phyloP scores from a whole-genome alignment of 2,888 invertebrate species.

The Lomographa bimaculata region DNA sequence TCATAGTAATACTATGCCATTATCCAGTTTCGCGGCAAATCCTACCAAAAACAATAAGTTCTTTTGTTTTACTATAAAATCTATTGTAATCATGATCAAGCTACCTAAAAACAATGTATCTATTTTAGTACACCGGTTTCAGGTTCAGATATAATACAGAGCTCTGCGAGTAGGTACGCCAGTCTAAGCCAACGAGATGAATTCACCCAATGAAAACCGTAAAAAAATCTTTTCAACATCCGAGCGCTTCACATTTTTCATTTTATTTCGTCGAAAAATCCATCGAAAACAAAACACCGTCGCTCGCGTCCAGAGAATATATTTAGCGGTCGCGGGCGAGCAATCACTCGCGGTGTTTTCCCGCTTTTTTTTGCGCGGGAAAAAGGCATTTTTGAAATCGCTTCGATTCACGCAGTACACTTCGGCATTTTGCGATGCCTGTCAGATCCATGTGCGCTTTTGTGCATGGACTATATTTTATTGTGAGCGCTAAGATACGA shows the following conservation, averaged over 20 bases:
- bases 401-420: slow-evolving; percentile 17
- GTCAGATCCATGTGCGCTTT: slow-evolving; percentile 13
- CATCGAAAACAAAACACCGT: slow-evolving; percentile 12
- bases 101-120: too few species aligned
- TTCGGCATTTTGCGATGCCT: slow-evolving; percentile 21
- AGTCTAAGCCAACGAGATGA: background rate
- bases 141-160: too few species aligned
- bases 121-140: too few species aligned
- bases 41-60: too few species aligned
- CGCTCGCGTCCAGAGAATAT: slow-evolving; percentile 14
- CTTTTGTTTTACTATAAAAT: too few species aligned
- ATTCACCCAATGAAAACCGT: slow-evolving; percentile 11
- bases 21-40: too few species aligned
- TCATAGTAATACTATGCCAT: too few species aligned
- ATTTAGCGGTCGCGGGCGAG: slow-evolving; percentile 17
- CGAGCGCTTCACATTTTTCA: slow-evolving; percentile 1
- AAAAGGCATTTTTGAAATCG: slow-evolving; percentile 16
- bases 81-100: too few species aligned
- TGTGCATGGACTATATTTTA: background rate
- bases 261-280: slow-evolving; percentile 5
- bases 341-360: slow-evolving; percentile 26
- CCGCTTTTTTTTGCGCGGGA: slow-evolving; percentile 1
- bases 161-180: background rate
- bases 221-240: slow-evolving; percentile 10
- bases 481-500: too few species aligned